Conservation (phyloP, 2,113 vertebrate genomes). For the Pituophis catenifer region DNA sequence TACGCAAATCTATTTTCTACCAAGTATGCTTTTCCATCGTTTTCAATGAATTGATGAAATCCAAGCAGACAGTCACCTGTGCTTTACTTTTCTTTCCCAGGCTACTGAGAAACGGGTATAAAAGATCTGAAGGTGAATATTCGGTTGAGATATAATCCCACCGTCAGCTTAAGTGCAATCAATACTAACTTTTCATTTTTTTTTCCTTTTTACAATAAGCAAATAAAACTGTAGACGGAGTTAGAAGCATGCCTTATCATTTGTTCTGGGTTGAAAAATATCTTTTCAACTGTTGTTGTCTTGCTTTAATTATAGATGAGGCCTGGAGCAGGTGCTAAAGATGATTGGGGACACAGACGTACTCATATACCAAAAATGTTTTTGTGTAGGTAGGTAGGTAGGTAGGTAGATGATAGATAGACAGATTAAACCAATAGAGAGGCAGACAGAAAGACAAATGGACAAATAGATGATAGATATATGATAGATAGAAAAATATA, state of each 20-base stretch:
- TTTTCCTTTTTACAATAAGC: neutral
- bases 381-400: neutral
- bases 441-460: neutral
- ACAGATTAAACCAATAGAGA: neutral
- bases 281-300: slow-evolving; percentile 20
- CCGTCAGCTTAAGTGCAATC: slow-evolving; percentile 71
- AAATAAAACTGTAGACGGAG: slow-evolving; percentile 36
- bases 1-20: slow-evolving; percentile 59
- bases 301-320: neutral
- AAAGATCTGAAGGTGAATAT: slow-evolving; percentile 60
- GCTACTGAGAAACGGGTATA: slow-evolving; percentile 57
- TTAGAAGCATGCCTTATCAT: slow-evolving; percentile 36
- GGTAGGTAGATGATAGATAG: neutral
- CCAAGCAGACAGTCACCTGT: slow-evolving; percentile 68
- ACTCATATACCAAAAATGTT: neutral
- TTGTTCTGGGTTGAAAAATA: neutral
- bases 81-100: slow-evolving; percentile 71
- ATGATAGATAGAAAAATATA: no score
- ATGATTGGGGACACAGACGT: neutral
- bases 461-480: neutral
- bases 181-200: slow-evolving; percentile 66
- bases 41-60: slow-evolving; percentile 61
- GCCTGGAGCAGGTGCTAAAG: neutral
- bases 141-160: slow-evolving; percentile 65
- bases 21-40: slow-evolving; percentile 54